Conservation (phyloP, 2,113 vertebrate genomes). For the Bubo bubo region DNA sequence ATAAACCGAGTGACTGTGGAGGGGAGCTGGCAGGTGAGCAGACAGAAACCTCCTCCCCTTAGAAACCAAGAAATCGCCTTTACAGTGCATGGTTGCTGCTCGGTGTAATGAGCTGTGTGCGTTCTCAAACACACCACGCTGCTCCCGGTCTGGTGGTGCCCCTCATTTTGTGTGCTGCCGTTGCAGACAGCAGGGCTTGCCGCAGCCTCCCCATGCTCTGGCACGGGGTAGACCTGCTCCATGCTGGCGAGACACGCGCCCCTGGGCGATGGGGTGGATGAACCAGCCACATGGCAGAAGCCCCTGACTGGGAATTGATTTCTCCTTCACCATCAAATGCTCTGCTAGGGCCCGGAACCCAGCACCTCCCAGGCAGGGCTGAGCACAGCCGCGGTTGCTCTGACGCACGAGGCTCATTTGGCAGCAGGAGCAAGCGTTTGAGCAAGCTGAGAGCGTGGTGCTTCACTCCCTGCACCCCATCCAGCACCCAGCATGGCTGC, state of each 20-base stretch:
- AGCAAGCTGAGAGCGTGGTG: rapidly evolving
- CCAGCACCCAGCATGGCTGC: neutral
- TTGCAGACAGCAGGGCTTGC: neutral
- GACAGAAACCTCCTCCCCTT: neutral
- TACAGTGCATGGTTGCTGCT: rapidly evolving
- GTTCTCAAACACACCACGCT: neutral
- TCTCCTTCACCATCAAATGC: neutral
- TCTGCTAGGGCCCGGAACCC: neutral
- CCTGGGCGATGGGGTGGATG: rapidly evolving
- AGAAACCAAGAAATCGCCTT: neutral
- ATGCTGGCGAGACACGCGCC: rapidly evolving
- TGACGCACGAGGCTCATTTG: neutral
- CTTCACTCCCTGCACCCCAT: neutral
- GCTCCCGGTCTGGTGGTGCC: rapidly evolving
- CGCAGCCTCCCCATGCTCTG: rapidly evolving
- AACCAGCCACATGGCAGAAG: neutral
- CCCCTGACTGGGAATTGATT: neutral
- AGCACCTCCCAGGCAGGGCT: neutral
- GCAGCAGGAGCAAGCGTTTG: neutral
- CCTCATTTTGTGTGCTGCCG: rapidly evolving
- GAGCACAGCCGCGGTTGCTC: rapidly evolving
- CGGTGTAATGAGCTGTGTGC: neutral
- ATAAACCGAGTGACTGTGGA: rapidly evolving
- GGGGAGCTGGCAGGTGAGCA: neutral
- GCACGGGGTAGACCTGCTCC: neutral